Conservation (phyloP, 1,140 invertebrate genomes). For the Bombus picipes region DNA sequence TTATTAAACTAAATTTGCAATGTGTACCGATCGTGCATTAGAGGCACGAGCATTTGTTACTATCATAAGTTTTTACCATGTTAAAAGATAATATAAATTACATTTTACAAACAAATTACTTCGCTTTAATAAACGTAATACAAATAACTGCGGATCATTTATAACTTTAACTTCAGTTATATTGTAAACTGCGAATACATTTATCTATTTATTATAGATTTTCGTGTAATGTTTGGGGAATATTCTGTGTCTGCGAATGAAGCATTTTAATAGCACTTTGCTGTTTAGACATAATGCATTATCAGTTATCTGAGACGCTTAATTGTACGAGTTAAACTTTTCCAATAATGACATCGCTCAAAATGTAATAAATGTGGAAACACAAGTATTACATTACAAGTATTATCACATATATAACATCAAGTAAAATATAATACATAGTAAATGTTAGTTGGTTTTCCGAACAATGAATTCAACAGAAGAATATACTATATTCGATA, state of each 20-base stretch:
- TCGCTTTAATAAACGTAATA: neutral
- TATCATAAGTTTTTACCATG: neutral
- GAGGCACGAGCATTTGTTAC: neutral
- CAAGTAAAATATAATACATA: neutral
- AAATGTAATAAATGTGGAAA: neutral
- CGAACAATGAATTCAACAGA: too few species aligned
- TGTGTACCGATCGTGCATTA: too few species aligned
- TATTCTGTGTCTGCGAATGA: neutral
- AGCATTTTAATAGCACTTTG: neutral
- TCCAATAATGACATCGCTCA: neutral
- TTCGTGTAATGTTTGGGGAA: neutral
- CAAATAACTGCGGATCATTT: neutral
- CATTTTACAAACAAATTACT: neutral
- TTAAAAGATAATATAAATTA: neutral
- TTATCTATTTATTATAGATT: neutral
- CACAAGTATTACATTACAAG: neutral
- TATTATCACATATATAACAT: neutral
- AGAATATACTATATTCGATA: too few species aligned
- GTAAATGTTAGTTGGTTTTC: neutral
- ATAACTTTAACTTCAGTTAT: neutral
- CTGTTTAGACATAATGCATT: neutral
- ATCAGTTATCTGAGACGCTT: neutral
- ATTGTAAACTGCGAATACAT: neutral
- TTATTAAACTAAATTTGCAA: too few species aligned
- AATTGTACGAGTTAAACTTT: neutral